Percentiles rank a stretch among this genome's conserved stretches.
Conservation (phyloP, 2,888 invertebrate genomes). For the Psylliodes chrysocephalus region DNA sequence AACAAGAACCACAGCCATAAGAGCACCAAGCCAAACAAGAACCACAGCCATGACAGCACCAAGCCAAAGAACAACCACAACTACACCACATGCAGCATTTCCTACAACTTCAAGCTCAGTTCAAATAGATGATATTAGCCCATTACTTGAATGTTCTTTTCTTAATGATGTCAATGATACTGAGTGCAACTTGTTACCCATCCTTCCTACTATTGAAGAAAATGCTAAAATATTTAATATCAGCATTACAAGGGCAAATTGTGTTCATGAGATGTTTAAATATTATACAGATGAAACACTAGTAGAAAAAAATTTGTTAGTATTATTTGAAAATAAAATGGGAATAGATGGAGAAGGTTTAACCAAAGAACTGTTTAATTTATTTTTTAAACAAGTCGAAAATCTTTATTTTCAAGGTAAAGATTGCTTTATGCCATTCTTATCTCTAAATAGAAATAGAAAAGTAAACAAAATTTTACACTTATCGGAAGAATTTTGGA, state of each 20-base stretch:
- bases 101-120: background rate
- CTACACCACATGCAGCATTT: background rate
- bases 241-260: background rate
- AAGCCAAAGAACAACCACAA: too few relatives aligned
- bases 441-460: conserved; percentile 13
- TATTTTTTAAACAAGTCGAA: conserved; percentile 20
- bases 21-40: too few relatives aligned
- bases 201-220: background rate
- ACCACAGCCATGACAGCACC: too few relatives aligned
- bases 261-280: conserved; percentile 3
- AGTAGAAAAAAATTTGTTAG: conserved; percentile 4
- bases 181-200: background rate
- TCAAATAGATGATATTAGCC: background rate
- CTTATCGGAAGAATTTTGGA: conserved; percentile 14
- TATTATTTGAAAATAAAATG: conserved; percentile 8
- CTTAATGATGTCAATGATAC: background rate
- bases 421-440: conserved; percentile 19
- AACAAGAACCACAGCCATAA: too few relatives aligned
- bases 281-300: conserved; percentile 12
- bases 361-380: conserved; percentile 21
- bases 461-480: conserved; percentile 1
- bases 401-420: conserved; percentile 8
- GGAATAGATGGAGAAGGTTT: conserved; percentile 17
- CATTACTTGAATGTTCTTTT: background rate
- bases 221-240: background rate